Conservation (phyloP, 2,888 invertebrate genomes). For the Mythimna impura region DNA sequence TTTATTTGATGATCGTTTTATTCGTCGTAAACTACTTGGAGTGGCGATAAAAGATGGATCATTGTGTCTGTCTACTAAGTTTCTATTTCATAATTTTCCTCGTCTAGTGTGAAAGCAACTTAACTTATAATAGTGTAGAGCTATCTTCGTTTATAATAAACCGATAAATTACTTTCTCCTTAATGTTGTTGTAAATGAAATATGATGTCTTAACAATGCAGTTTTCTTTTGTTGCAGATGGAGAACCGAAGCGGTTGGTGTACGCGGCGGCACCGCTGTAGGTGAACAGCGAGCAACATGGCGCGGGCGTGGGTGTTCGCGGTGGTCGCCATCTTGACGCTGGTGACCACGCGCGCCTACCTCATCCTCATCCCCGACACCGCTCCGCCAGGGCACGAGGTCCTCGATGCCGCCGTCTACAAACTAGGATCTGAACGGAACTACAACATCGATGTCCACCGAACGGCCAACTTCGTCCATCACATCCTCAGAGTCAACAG, state of each 20-base stretch:
- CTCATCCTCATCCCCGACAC: constrained; percentile 91
- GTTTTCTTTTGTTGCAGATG: constrained; percentile 79
- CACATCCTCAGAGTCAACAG: constrained; percentile 94
- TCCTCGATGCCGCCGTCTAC: constrained; percentile 95
- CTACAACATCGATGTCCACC: constrained; percentile 95
- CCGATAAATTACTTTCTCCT: constrained; percentile 3
- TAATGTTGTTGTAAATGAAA: constrained; percentile 4
- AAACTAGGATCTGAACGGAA: constrained; percentile 94
- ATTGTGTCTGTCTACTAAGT: constrained; percentile 34
- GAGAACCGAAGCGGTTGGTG: constrained; percentile 74
- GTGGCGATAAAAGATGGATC: constrained; percentile 33
- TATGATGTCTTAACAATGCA: constrained; percentile 14
- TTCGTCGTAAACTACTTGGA: constrained; percentile 43
- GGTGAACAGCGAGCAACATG: constrained; percentile 80
- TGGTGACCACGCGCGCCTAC: constrained; percentile 85
- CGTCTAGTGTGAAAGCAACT: constrained; percentile 12
- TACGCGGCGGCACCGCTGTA: constrained; percentile 84
- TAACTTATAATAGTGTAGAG: background rate
- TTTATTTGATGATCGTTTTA: constrained; percentile 38
- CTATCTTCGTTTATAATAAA: background rate
- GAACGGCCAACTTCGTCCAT: constrained; percentile 95
- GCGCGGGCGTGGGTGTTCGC: constrained; percentile 76
- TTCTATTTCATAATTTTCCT: constrained; percentile 32
- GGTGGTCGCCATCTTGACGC: constrained; percentile 75
- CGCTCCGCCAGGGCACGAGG: constrained; percentile 91